These are phyloP conservation scores for Seira musarum DNA, from an alignment of 2,888 invertebrate genomes.

Conservation along the genomic window DNA sequence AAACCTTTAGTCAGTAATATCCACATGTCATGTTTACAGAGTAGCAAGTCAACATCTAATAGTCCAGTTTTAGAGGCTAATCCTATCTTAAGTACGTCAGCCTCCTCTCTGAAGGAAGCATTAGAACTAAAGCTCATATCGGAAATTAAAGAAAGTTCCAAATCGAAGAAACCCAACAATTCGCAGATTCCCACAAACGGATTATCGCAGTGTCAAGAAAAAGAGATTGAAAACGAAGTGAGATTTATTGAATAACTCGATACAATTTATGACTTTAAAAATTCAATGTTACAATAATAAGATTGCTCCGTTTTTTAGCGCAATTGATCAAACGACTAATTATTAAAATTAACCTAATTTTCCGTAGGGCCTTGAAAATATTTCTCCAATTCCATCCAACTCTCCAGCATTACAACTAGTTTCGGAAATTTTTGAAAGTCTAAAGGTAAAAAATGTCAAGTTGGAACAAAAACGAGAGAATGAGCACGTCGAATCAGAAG, in stretches of 20 bases:
- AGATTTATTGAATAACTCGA: conserved; percentile 5
- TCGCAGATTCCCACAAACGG: conserved; percentile 41
- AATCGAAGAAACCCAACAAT: conserved; percentile 14
- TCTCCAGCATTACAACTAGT: conserved; percentile 88
- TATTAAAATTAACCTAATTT: background rate
- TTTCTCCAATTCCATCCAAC: conserved; percentile 72
- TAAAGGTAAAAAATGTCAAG: conserved; percentile 78
- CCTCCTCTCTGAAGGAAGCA: conserved; percentile 82
- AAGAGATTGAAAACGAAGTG: conserved; percentile 24
- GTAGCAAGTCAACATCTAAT: conserved; percentile 65
- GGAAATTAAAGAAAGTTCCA: conserved; percentile 83
- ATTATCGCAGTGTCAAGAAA: conserved; percentile 26
- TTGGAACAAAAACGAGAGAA: conserved; percentile 49
- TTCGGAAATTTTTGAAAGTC: conserved; percentile 87
- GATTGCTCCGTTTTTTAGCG: too few species aligned
- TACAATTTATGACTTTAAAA: too few species aligned
- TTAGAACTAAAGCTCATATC: conserved; percentile 85
- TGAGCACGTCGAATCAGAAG: conserved; percentile 30
- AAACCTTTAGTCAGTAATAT: conserved; percentile 57
- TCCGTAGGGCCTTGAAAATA: conserved; percentile 49
- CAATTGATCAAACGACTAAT: too few species aligned
- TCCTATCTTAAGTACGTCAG: conserved; percentile 61
- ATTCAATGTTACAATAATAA: too few species aligned
- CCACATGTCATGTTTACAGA: conserved; percentile 53
- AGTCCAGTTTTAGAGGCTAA: conserved; percentile 68